Evolutionary conservation across 2,888 invertebrate species (phyloP).

Genomic region (Drosophila nr. fundita): DNA sequence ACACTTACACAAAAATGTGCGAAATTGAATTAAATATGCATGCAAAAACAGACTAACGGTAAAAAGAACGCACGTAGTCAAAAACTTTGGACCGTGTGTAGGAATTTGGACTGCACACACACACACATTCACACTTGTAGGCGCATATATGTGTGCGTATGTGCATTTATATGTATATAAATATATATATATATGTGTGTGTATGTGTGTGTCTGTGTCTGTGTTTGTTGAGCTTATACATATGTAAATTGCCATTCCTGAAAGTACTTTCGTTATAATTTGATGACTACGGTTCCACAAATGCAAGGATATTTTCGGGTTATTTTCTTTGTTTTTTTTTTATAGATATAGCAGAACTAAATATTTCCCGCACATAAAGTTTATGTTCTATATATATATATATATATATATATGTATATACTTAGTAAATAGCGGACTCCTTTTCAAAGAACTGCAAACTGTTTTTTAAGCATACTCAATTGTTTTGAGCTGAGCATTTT

Average conservation of each 20-base stretch:
- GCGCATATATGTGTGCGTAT: neutral
- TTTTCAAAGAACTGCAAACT: neutral
- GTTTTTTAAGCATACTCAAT: neutral
- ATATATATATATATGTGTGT: neutral
- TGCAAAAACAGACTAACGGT: slow-evolving; percentile 50
- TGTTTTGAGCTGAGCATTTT: neutral
- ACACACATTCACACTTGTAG: slow-evolving; percentile 13
- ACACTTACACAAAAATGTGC: slow-evolving; percentile 75
- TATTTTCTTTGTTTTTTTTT: neutral
- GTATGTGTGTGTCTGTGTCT: neutral
- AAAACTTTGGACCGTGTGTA: slow-evolving; percentile 44
- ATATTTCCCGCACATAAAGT: neutral
- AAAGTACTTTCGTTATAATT: slow-evolving; percentile 8
- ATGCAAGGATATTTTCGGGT: neutral
- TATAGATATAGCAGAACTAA: neutral
- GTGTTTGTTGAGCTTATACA: neutral
- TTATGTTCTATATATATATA: neutral
- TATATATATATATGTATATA: no score
- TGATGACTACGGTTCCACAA: neutral
- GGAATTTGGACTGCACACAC: neutral
- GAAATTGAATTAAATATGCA: slow-evolving; percentile 80
- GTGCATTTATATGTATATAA: slow-evolving; percentile 1
- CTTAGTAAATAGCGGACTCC: neutral
- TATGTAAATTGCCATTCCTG: slow-evolving; percentile 3
- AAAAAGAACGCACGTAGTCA: slow-evolving; percentile 52